Base-by-base conservation (phyloP, 2,888 invertebrate species). In the Polylopha cassiicola region DNA sequence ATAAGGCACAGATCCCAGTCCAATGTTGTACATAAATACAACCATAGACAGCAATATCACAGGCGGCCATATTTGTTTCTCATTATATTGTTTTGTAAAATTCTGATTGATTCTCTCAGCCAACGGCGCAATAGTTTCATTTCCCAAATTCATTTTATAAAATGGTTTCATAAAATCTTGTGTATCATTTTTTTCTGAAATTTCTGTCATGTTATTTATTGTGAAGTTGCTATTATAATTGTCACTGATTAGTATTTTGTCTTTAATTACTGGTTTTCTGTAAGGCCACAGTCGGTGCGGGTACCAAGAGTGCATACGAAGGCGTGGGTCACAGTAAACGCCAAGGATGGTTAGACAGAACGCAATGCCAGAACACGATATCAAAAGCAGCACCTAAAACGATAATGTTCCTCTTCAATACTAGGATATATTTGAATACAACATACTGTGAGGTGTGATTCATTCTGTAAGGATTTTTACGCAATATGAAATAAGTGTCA, bases 1-100 rank as follows among this genome's bases (percentile, higher is more conserved):
- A 51, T 73, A 84, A 69, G 85, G 85, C 65, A 85, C 78, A 5
- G 85, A 82, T 44, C 85, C 85, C 51, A 85, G 61, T 27, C 85
- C 85, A 30, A 84, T 72, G 42, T 85, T 85, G 51, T 80, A 85
- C 42, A 85, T 55, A 53, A 85, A 85, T 22, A 84, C 48, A 29
- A 76, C 72, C 31, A 69, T 37, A 1, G 85, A 85, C 31, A 85
- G 43, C 49, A 85, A 45, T 15, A 71, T 55, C n/a, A 79, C 68
- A 1, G 84, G 80, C 3, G 74, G 61, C 72, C 78, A 78, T 32
- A 82, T 59, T 6, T 61, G 53, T 15, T 58, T 45, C 22, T 65
- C 61, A 1, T 51, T 58, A 29, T 39, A 43, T 27, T 47, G 48
- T n/a, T 53, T 53, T n/a, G 47, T 59, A 3, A 37, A 22, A 43